Base-by-base conservation (phyloP, 2,797 vertebrate species). In the Holocentrus rufus region DNA sequence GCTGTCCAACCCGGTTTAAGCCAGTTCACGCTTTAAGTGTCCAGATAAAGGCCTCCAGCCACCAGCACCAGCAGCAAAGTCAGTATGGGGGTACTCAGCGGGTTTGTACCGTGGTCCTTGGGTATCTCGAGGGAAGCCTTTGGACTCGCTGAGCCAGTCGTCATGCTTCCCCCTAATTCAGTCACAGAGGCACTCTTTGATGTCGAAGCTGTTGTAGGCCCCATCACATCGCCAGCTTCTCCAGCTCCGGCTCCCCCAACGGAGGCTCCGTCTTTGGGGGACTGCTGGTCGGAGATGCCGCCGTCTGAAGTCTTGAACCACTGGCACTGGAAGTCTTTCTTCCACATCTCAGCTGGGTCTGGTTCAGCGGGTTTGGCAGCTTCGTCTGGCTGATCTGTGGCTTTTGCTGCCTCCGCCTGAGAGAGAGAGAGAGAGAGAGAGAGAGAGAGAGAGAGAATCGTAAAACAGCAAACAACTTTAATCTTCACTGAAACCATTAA, bases 271-370 rank as follows among this genome's bases (percentile, higher is more conserved):
- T 90, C 90, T 75, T 92, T 90, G 22, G 87, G 89, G n/a, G 92
- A 85, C 82, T 92, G 91, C 75, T 90, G 90, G 74, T 94, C 93
- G 3, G 92, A 91, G 58, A 89, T 82, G 20, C 93, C 88, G 47
- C 89, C 76, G 50, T 92, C 90, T 58, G 90, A 34, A 0, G 86
- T 89, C 72, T 92, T 91, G 77, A 93, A 95, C 93, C 93, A 94
- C 85, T 94, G 94, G 71, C 94, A 95, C 68, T 90, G 91, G 80
- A 95, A 95, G 82, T 94, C 89, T 55, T 84, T 92, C 75, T 90
- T 94, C 94, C 94, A 95, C 18, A 85, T 72, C 79, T 94, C 92
- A 27, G 81, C 88, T 1, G 91, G 83, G 60, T 92, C 91, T 2
- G 91, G 90, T 65, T 92, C 87, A 3, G 82, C 65, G 55, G 78